Evolutionary conservation across 2,113 vertebrate genomes (phyloP).

Genomic region (Opisthocomus hoazin): DNA sequence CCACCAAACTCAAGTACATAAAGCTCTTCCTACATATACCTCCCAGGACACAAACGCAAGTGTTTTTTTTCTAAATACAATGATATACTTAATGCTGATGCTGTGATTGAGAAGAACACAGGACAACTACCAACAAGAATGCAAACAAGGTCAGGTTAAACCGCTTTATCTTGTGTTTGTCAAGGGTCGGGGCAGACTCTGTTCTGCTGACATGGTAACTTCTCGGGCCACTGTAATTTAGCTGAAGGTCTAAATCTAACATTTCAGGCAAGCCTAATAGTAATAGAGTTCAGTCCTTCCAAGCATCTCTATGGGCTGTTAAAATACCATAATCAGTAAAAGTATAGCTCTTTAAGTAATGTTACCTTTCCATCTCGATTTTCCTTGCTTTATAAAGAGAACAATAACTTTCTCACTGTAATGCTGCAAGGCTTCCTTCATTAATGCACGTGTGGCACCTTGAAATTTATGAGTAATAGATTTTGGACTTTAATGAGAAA

Average conservation of each 20-base stretch:
- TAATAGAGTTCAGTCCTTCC: neutral
- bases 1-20: neutral
- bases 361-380: neutral
- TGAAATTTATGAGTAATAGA: slow-evolving; percentile 13
- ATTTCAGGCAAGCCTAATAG: neutral
- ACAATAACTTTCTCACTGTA: neutral
- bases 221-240: neutral
- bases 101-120: neutral
- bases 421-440: neutral
- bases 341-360: neutral
- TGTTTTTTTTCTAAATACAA: neutral
- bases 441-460: neutral
- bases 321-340: neutral
- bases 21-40: neutral
- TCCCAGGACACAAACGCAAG: neutral
- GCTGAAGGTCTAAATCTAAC: neutral
- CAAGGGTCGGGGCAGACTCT: neutral
- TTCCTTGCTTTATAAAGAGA: neutral
- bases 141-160: neutral
- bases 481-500: neutral
- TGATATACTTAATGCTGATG: neutral
- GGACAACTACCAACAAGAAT: neutral
- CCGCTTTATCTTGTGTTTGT: neutral
- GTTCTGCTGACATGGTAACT: neutral
- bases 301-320: neutral